Conservation (phyloP, 2,797 vertebrate genomes). For the Danio albolineatus region DNA sequence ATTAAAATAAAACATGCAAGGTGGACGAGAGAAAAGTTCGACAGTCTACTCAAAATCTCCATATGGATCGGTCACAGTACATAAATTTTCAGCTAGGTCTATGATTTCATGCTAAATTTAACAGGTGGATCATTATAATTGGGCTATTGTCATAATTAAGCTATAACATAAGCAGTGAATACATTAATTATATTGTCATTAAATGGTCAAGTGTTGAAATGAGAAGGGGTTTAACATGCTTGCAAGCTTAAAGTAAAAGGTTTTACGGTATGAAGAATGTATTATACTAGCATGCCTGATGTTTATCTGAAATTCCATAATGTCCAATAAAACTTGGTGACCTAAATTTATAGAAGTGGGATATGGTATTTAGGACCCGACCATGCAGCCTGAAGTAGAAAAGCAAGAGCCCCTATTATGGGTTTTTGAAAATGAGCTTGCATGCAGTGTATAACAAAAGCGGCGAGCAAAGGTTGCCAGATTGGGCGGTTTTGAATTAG, state of each 20-base stretch:
- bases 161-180: conserved; percentile 6
- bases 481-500: no score
- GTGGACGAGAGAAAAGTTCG: no score
- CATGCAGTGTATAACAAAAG: no score
- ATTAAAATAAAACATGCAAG: background rate
- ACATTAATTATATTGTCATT: background rate
- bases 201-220: background rate
- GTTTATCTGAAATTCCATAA: conserved; percentile 66
- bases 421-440: no score
- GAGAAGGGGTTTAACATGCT: conserved; percentile 10
- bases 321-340: conserved; percentile 64
- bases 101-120: conserved; percentile 24
- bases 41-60: background rate
- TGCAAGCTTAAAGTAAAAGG: conserved; percentile 13
- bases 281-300: conserved; percentile 32
- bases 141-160: conserved; percentile 17
- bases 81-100: background rate
- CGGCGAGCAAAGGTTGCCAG: no score
- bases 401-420: no score
- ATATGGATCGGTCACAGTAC: background rate
- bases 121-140: background rate
- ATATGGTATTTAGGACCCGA: conserved; percentile 46
- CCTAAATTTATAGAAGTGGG: conserved; percentile 55
- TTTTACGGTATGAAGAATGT: conserved; percentile 52
- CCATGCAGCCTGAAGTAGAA: background rate